Evolutionary conservation across 2,888 invertebrate genomes (phyloP).

Genomic region (Acleris emargana): DNA sequence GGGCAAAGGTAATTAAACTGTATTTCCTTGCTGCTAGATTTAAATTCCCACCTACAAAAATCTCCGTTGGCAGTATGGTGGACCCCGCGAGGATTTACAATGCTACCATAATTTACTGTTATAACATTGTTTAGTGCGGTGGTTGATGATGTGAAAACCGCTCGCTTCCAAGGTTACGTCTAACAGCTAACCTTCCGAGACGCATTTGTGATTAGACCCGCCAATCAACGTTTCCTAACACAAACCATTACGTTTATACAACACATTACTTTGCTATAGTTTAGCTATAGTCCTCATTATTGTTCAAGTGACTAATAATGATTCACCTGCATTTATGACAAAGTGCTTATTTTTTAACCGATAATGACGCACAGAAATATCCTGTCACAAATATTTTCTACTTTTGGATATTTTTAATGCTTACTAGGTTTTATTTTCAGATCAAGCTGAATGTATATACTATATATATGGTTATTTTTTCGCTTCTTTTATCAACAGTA

Average conservation of each 20-base stretch:
- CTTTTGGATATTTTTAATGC: no score
- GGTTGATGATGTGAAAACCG: constrained; percentile 56
- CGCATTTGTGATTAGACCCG: constrained; percentile 63
- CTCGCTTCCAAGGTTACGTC: constrained; percentile 52
- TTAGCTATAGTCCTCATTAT: constrained; percentile 16
- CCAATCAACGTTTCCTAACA: constrained; percentile 52
- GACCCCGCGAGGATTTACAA: not conserved
- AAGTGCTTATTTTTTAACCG: not conserved
- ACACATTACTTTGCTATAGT: constrained; percentile 14
- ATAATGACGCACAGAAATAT: no score
- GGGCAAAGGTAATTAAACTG: no score
- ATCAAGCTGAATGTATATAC: no score
- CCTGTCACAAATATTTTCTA: no score
- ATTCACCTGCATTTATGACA: no score
- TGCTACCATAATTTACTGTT: constrained; percentile 3
- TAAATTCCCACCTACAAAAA: no score
- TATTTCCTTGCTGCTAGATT: no score
- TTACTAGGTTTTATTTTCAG: no score
- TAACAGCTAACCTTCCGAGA: constrained; percentile 56
- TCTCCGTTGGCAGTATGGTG: no score
- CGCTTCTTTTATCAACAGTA: no score
- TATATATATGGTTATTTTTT: no score
- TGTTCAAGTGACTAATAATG: constrained; percentile 21
- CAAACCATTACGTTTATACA: constrained; percentile 39
- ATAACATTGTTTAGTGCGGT: not conserved